Evolutionary conservation across 2,797 vertebrate species (phyloP).

Genomic region (Brachyrhaphis roseni): DNA sequence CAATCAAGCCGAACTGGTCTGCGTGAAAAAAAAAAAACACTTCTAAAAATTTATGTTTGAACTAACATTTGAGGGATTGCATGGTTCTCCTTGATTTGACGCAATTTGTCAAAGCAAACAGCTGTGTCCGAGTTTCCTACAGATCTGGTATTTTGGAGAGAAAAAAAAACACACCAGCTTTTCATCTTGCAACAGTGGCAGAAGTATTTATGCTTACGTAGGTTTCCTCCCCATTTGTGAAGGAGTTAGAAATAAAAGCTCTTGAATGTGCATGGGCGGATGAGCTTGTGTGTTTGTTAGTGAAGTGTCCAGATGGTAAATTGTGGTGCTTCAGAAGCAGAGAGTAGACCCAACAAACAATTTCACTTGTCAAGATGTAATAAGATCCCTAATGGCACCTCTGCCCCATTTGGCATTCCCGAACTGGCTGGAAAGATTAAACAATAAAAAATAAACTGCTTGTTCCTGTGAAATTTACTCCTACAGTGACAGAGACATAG

Average conservation of each 20-base stretch:
- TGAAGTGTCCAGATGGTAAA: slow-evolving; percentile 58
- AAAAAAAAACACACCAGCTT: slow-evolving; percentile 10
- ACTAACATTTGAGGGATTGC: slow-evolving; percentile 29
- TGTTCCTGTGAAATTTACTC: background rate
- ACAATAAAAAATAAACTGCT: slow-evolving; percentile 34
- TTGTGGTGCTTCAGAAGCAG: slow-evolving; percentile 51
- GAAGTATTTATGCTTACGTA: slow-evolving; percentile 27
- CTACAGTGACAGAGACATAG: background rate
- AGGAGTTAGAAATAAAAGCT: slow-evolving; percentile 35
- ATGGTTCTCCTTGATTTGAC: slow-evolving; percentile 38
- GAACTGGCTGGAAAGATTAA: slow-evolving; percentile 6
- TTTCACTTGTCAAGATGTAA: slow-evolving; percentile 42
- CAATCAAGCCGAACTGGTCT: slow-evolving; percentile 20
- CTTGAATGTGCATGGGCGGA: slow-evolving; percentile 25
- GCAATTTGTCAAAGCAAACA: slow-evolving; percentile 41
- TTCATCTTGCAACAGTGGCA: slow-evolving; percentile 36
- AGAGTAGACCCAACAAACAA: slow-evolving; percentile 38
- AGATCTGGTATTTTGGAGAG: slow-evolving; percentile 5
- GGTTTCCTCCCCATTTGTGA: slow-evolving; percentile 36
- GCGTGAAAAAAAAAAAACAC: slow-evolving; percentile 8
- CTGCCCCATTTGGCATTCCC: background rate
- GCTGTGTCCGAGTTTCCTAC: slow-evolving; percentile 14
- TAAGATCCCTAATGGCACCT: slow-evolving; percentile 35
- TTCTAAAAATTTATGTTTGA: slow-evolving; percentile 28
- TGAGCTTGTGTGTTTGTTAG: slow-evolving; percentile 49